Evolutionary conservation across 2,888 invertebrate species (phyloP).

Genomic region (Pterostichus madidus): DNA sequence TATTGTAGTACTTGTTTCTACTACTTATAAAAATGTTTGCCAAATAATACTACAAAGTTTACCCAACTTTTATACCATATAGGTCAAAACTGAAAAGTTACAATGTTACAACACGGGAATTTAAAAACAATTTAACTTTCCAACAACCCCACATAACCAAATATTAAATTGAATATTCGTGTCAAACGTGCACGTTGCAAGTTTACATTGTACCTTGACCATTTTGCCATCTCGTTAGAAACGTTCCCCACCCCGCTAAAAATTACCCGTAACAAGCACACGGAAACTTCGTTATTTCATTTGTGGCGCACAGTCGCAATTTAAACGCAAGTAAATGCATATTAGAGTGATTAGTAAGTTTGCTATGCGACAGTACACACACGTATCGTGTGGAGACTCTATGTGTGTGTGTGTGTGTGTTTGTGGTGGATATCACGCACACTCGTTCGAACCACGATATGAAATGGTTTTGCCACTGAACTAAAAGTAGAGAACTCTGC

Average conservation of each 20-base stretch:
- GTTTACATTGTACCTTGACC: neutral
- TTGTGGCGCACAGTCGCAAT: constrained; percentile 29
- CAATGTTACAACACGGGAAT: neutral
- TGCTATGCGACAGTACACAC: constrained; percentile 27
- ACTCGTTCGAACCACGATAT: no score
- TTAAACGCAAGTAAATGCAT: constrained; percentile 42
- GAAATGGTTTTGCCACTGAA: no score
- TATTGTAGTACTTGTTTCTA: constrained; percentile 2
- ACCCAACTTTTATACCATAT: neutral
- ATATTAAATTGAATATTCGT: constrained; percentile 44
- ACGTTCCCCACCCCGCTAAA: neutral
- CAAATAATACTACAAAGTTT: constrained; percentile 28
- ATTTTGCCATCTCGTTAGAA: constrained; percentile 3
- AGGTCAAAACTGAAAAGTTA: neutral
- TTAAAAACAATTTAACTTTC: constrained; percentile 35
- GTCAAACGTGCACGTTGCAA: constrained; percentile 11
- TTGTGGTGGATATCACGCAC: neutral
- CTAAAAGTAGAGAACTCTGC: no score
- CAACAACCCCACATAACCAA: constrained; percentile 33
- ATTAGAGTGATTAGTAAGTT: constrained; percentile 47
- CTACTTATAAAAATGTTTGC: neutral
- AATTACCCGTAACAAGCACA: constrained; percentile 21
- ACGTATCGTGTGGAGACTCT: neutral
- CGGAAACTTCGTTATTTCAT: constrained; percentile 38
- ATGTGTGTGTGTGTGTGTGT: neutral